Evolutionary conservation across 2,888 invertebrate genomes (phyloP).

Genomic region (Netelia fuscicornis): DNA sequence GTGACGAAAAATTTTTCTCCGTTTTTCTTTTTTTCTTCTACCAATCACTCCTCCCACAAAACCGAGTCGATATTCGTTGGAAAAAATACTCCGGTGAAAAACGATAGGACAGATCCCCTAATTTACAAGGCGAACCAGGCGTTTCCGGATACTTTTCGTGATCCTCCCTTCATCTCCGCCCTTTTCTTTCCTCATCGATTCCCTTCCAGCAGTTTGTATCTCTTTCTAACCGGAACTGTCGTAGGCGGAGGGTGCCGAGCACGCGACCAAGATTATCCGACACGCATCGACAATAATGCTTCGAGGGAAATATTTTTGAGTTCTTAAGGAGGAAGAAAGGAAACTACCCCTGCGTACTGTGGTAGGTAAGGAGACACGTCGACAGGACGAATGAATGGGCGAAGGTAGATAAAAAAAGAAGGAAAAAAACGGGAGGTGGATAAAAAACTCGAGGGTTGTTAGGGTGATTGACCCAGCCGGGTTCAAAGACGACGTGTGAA

Average conservation of each 20-base stretch:
- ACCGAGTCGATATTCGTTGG: constrained; percentile 24
- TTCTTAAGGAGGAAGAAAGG: constrained; percentile 18
- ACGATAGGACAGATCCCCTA: constrained; percentile 62
- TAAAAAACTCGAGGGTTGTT: constrained; percentile 12
- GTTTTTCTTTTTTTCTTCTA: constrained; percentile 45
- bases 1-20: constrained; percentile 68
- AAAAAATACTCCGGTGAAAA: constrained; percentile 40
- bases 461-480: constrained; percentile 25
- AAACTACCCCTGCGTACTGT: not conserved
- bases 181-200: constrained; percentile 28
- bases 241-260: constrained; percentile 62
- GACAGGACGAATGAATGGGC: not conserved
- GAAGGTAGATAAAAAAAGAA: not conserved
- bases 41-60: constrained; percentile 53
- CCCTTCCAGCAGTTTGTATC: constrained; percentile 21
- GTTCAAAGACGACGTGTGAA: constrained; percentile 1
- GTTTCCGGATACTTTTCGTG: constrained; percentile 78
- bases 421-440: not conserved
- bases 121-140: constrained; percentile 76
- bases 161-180: constrained; percentile 62
- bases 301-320: constrained; percentile 37
- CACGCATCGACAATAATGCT: constrained; percentile 41
- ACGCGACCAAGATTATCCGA: constrained; percentile 68
- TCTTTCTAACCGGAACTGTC: constrained; percentile 18
- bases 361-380: constrained; percentile 13